Percentiles rank a stretch among this genome's conserved stretches.
Evolutionary conservation across 2,797 vertebrate species (phyloP).

Genomic region (Momotus momota): DNA sequence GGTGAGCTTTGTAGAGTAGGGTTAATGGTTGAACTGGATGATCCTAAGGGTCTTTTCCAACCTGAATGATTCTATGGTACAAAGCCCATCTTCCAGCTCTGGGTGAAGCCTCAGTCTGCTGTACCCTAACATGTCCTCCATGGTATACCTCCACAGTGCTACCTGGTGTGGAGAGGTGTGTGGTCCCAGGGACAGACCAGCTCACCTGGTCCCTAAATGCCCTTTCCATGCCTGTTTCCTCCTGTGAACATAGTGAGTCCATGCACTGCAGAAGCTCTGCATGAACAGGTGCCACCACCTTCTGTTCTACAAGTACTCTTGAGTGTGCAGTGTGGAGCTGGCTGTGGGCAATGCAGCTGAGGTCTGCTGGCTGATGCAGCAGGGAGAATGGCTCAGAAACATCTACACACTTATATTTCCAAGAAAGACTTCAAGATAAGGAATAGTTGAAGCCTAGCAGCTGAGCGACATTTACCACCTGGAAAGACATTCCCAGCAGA

Average conservation of each 20-base stretch:
- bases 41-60: too few relatives aligned
- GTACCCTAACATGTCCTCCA: fast-evolving
- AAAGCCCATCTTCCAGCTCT: not conserved
- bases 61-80: too few relatives aligned
- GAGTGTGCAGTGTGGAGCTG: not conserved
- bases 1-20: too few relatives aligned
- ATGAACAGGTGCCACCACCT: fast-evolving
- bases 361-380: not conserved
- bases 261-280: not conserved
- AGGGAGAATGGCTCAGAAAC: not conserved
- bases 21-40: too few relatives aligned
- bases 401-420: not conserved
- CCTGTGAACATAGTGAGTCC: fast-evolving
- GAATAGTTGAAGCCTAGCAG: not conserved
- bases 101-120: not conserved
- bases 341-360: not conserved
- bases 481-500: not conserved
- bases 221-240: not conserved
- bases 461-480: not conserved
- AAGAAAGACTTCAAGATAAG: not conserved
- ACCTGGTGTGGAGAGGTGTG: too few relatives aligned
- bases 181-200: not conserved
- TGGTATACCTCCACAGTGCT: not conserved
- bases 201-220: not conserved
- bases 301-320: fast-evolving